Evolutionary conservation across 2,113 vertebrate genomes (phyloP).

Genomic region (Callithrix jacchus): DNA sequence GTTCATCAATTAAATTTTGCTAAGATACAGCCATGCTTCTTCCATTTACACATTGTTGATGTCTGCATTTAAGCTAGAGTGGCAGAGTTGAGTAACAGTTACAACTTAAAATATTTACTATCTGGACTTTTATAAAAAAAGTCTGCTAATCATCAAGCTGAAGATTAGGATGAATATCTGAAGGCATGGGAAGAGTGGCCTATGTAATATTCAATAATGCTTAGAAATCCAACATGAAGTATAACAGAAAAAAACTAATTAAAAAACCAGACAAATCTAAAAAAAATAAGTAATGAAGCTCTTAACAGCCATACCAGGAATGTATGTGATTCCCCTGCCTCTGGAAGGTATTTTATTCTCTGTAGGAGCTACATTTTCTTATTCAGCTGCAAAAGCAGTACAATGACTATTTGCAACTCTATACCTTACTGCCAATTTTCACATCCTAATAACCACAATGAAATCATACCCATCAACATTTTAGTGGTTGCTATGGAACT

Average conservation of each 20-base stretch:
- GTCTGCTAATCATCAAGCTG: neutral
- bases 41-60: neutral
- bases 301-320: constrained; percentile 34
- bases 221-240: neutral
- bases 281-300: neutral
- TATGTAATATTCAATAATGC: constrained; percentile 7
- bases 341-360: constrained; percentile 67
- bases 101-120: neutral
- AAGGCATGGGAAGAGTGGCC: neutral
- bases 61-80: neutral
- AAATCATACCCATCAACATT: constrained; percentile 21
- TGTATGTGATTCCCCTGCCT: constrained; percentile 2
- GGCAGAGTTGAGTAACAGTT: neutral
- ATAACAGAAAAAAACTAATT: neutral
- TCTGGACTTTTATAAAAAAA: neutral
- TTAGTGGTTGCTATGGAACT: constrained; percentile 63
- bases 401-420: constrained; percentile 31
- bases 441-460: neutral
- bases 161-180: neutral
- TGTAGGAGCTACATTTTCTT: constrained; percentile 64
- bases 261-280: neutral
- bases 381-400: neutral
- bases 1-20: neutral
- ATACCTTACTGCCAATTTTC: constrained; percentile 19
- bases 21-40: neutral